Evolutionary conservation across 2,797 vertebrate genomes (phyloP).

Genomic region (Okamejei kenojei): DNA sequence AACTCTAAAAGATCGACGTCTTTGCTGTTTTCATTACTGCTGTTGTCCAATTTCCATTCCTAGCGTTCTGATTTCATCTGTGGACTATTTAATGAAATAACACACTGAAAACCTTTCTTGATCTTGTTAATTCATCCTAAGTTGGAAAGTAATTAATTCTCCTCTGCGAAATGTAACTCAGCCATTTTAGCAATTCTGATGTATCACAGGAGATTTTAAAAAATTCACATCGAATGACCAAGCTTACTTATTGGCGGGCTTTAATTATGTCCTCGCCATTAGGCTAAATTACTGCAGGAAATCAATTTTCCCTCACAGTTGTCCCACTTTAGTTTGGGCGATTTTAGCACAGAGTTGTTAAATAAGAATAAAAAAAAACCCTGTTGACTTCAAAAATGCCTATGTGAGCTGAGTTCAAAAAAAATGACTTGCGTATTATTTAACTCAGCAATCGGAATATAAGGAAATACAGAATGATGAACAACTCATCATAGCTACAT

Average conservation of each 20-base stretch:
- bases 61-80: conserved; percentile 71
- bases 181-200: conserved; percentile 78
- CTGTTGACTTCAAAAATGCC: neutral
- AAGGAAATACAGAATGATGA: neutral
- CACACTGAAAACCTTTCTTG: conserved; percentile 69
- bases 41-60: conserved; percentile 66
- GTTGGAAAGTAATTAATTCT: conserved; percentile 75
- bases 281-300: conserved; percentile 55
- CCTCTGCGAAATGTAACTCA: conserved; percentile 69
- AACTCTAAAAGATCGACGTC: conserved; percentile 40
- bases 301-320: conserved; percentile 57
- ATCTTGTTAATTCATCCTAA: conserved; percentile 70
- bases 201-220: conserved; percentile 67
- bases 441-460: neutral
- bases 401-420: too few relatives aligned
- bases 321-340: conserved; percentile 48
- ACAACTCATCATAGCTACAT: neutral
- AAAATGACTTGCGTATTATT: too few relatives aligned
- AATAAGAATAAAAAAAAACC: conserved; percentile 43
- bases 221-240: too few relatives aligned
- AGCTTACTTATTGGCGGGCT: conserved; percentile 58
- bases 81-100: conserved; percentile 70
- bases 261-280: conserved; percentile 59
- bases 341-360: conserved; percentile 53
- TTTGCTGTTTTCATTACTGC: conserved; percentile 58